Base-by-base conservation (phyloP, 2,113 vertebrate genomes). In the Cyanoliseus patagonus region DNA sequence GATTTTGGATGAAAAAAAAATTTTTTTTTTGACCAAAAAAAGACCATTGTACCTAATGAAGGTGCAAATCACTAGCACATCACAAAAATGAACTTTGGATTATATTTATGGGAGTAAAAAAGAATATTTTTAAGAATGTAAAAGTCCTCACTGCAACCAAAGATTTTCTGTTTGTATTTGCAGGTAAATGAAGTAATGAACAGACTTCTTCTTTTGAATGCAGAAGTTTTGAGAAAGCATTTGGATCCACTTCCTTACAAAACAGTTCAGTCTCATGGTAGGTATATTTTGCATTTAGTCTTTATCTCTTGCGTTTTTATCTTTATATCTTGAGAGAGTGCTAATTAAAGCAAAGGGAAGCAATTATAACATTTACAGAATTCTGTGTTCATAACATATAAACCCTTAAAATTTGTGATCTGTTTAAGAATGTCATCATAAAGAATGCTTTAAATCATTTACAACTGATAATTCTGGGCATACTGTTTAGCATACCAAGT, bases 191-290 rank as follows among this genome's bases (percentile, higher is more conserved):
- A 99, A 95, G 98, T 99, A 68, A 98, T 98, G 98, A 98, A 97
- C 88, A 98, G 97, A 97, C 95, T 99, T 66, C 97, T 99, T 95
- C 97, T 97, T 90, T 98, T 99, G 95, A 99, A 98, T 77, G 95
- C 97, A 24, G 98, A 99, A 78, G 97, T 99, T 86, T 97, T 99
- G 88, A 98, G 98, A 96, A 99, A 98, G 97, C 98, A 99, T 95
- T 96, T 97, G 53, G 98, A 99, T 95, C 96, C 98, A 93, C 98
- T 98, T 96, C 97, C 98, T 70, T 89, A 98, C 75, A 99, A 98
- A 97, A 98, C 98, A 52, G 98, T 99, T 94, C 98, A 99, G 31
- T 99, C 99, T 90, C 99, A 99, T 30, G 99, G 99, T 99, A 97
- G 96, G 97, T 85, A 44, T n/a, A 85, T 83, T 88, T 82, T 3